These are phyloP conservation scores for Cyprinodon variegatus DNA, from an alignment of 2,113 vertebrate species.

Conservation along the genomic window DNA sequence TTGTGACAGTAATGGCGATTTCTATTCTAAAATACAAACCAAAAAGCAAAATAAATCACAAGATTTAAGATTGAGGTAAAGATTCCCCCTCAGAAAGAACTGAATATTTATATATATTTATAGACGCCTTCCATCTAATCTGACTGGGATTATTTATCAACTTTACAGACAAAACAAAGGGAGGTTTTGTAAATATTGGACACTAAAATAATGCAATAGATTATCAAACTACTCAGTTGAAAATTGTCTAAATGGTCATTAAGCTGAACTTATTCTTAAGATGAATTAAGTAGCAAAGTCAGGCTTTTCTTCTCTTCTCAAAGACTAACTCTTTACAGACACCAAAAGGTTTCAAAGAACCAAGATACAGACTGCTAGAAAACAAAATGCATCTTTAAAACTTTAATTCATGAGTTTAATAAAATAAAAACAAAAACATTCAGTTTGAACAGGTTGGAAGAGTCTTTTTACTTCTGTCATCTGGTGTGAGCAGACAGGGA, in stretches of 20 bases:
- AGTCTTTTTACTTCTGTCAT: conserved; percentile 45
- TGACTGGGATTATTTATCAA: too few species aligned
- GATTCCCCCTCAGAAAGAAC: too few species aligned
- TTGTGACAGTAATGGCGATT: too few species aligned
- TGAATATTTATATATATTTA: too few species aligned
- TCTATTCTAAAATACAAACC: too few species aligned
- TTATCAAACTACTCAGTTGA: not conserved
- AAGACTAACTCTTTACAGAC: not conserved
- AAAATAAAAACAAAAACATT: conserved; percentile 17
- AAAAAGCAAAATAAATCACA: too few species aligned
- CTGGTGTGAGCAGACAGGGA: conserved; percentile 82
- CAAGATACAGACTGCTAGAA: not conserved
- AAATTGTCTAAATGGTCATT: not conserved
- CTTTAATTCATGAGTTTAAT: conserved; percentile 49
- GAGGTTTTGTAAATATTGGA: not conserved
- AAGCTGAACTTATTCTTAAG: not conserved
- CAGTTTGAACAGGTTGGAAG: not conserved
- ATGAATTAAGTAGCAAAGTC: not conserved
- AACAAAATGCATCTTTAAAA: not conserved
- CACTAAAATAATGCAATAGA: not conserved
- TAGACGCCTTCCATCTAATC: too few species aligned
- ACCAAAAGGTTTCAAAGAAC: not conserved
- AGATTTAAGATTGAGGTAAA: too few species aligned
- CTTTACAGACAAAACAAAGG: too few species aligned
- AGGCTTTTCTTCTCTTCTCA: not conserved